Evolutionary conservation across 2,797 vertebrate species (phyloP).

Genomic region (Anabacerthia variegaticeps): DNA sequence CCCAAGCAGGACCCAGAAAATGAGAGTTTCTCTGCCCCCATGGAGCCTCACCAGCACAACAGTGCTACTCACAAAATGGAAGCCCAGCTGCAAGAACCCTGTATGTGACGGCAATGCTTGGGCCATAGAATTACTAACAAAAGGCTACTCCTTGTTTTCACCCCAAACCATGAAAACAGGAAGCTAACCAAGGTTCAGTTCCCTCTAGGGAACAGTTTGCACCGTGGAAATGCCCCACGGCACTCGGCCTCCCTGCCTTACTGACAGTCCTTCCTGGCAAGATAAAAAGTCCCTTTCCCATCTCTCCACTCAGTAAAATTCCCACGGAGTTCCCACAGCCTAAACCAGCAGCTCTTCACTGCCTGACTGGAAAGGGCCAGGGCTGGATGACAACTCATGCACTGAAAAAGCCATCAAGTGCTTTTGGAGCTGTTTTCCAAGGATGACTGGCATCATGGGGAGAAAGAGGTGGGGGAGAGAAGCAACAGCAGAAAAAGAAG

Average conservation of each 20-base stretch:
- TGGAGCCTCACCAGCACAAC: not conserved
- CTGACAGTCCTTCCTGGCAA: not conserved
- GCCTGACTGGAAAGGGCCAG: not conserved
- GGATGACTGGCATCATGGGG: not conserved
- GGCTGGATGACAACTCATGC: not conserved
- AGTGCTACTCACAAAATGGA: not conserved
- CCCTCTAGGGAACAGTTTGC: not conserved
- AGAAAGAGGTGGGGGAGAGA: not conserved
- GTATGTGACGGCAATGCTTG: rapidly evolving
- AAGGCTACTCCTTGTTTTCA: not conserved
- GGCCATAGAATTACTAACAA: not conserved
- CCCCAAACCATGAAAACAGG: not conserved
- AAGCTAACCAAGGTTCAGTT: not conserved
- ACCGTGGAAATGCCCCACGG: not conserved
- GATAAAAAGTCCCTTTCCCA: not conserved
- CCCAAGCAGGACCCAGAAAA: not conserved
- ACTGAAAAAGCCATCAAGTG: not conserved
- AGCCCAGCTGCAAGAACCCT: not conserved
- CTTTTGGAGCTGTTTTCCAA: not conserved
- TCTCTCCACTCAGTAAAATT: not conserved
- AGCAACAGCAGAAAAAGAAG: not conserved
- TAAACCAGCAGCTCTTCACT: not conserved
- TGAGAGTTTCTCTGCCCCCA: not conserved
- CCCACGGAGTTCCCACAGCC: not conserved
- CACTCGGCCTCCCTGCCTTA: not conserved